Evolutionary conservation across 2,888 invertebrate species (phyloP).

Genomic region (Athalia cordata): DNA sequence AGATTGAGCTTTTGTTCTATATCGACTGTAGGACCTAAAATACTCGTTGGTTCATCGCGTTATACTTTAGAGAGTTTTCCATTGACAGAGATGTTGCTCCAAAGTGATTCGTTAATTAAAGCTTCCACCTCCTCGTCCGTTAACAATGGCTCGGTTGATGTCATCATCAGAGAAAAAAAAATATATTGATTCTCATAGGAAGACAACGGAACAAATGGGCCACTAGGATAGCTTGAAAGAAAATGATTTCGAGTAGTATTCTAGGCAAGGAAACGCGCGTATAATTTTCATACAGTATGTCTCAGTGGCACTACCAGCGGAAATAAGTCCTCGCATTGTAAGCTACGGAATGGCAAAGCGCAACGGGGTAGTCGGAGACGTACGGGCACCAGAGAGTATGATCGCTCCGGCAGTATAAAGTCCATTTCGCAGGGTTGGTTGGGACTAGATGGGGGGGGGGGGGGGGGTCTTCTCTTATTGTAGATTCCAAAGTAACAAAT

Average conservation of each 20-base stretch:
- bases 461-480: constrained; percentile 54
- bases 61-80: constrained; percentile 12
- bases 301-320: neutral
- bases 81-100: constrained; percentile 25
- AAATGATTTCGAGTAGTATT: constrained; percentile 5
- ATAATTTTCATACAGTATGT: neutral
- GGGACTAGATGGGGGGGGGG: constrained; percentile 42
- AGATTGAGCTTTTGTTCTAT: constrained; percentile 49
- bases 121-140: constrained; percentile 7
- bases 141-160: constrained; percentile 1
- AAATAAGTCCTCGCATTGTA: constrained; percentile 5
- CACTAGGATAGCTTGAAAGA: neutral
- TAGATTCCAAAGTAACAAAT: constrained; percentile 69
- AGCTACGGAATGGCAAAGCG: neutral
- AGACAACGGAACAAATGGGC: neutral
- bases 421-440: constrained; percentile 48
- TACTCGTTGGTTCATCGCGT: constrained; percentile 23
- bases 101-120: constrained; percentile 37
- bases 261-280: neutral
- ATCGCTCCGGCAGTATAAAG: constrained; percentile 46
- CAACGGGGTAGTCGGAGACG: neutral
- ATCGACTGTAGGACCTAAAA: constrained; percentile 23
- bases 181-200: neutral
- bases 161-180: neutral
- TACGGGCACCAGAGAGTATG: constrained; percentile 46